Base-by-base conservation (phyloP, 2,888 invertebrate species). In the Drosophila buzzatii region DNA sequence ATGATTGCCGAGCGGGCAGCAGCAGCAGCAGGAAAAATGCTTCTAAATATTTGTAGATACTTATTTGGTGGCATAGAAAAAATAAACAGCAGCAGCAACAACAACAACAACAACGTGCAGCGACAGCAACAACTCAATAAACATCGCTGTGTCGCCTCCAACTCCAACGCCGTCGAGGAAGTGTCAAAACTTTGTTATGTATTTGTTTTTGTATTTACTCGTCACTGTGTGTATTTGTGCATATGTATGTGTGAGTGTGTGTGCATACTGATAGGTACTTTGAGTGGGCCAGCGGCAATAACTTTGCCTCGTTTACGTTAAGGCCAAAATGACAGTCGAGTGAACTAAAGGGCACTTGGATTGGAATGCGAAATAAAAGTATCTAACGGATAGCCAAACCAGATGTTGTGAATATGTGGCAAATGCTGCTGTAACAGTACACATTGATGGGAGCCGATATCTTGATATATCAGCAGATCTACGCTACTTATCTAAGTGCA, bases 81-180 rank as follows among this genome's bases (percentile, higher is more conserved):
- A 70, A 70, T 45, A 69, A 60, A 63, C 44, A 44, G 14, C 44
- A 20, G 44, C 44, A 44, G n/a, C 60, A 57, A 23, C 45, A 44
- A 7, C 45, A 27, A 6, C 33, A 49, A 27, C 41, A 65, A 59
- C 16, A 35, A 67, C 16, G 35, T 52, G 59, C 62, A 73, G 42
- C 70, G 77, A 81, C 79, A 81, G 85, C 88, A 88, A 85, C 89
- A 85, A 88, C 89, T 85, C 85, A 88, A 88, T 88, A 85, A 85
- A 85, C 86, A 85, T 61, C 64, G 70, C 70, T 67, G 62, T 73
- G 73, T 69, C 74, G 73, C 72, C 78, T 75, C 42, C 51, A 49
- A 57, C 62, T 57, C 62, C 62, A 39, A 49, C 59, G 65, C 58
- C 66, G 80, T 71, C 72, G 83, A 75, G 86, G 77, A 85, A 88